phyloP scores from a whole-genome alignment of 2,113 vertebrate species.

The Cyprinus carpio region DNA sequence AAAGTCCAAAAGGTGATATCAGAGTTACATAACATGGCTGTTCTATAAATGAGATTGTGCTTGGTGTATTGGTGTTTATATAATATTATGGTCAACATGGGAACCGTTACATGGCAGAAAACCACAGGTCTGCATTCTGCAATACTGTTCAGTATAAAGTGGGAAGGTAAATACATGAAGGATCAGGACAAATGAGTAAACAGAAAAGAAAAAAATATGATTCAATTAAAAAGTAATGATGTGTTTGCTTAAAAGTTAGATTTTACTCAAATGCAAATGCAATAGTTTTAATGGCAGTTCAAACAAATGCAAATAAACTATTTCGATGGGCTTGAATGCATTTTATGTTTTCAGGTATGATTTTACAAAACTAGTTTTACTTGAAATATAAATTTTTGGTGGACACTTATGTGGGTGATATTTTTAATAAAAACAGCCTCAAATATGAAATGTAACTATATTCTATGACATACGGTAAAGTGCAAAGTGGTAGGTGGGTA shows the following conservation, averaged over 20 bases:
- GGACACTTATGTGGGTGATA: not conserved
- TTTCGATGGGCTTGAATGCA: too few species aligned
- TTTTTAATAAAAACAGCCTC: not conserved
- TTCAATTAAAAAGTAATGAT: not conserved
- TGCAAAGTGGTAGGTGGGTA: not conserved
- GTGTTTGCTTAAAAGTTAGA: not conserved
- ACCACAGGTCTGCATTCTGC: not conserved
- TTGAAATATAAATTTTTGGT: too few species aligned
- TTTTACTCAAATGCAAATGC: not conserved
- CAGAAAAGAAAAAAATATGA: not conserved
- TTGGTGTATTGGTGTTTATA: not conserved
- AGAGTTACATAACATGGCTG: not conserved
- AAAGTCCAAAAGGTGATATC: constrained; percentile 10
- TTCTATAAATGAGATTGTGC: constrained; percentile 10
- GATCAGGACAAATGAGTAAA: not conserved
- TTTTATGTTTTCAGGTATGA: too few species aligned
- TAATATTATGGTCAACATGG: constrained; percentile 1
- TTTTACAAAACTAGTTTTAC: not conserved
- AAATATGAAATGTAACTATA: not conserved
- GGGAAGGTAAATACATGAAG: not conserved
- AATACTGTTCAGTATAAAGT: not conserved
- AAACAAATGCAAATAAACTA: too few species aligned
- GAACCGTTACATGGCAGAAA: not conserved
- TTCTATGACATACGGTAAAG: constrained; percentile 21
- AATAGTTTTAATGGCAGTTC: not conserved